Evolutionary conservation across 2,888 invertebrate species (phyloP), one percentile per base, ranked within the genome.

Genomic region (Drosophila mercatorum): DNA sequence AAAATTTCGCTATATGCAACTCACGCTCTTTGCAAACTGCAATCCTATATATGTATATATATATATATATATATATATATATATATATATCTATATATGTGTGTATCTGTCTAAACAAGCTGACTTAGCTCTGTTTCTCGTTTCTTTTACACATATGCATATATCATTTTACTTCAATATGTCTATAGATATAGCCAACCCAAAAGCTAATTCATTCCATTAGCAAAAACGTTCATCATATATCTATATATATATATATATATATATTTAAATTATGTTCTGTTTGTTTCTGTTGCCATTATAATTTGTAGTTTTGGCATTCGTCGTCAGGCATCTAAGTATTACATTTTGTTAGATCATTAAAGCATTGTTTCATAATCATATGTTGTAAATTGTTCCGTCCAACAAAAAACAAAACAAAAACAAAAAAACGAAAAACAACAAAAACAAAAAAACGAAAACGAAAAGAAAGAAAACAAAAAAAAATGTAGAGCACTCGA

Each of bases 331-430:
- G 59, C 58, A 72, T 68, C 53, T 55, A 65, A 78, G 80, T 76
- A 76, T 78, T 77, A 75, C 17, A 68, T 60, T 68, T 67, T 72
- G 68, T 71, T 82, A 68, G 44, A 64, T 61, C 68, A 66, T 83
- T 78, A 61, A 78, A 71, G 65, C 86, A 86, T 83, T 85, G 87
- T 85, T 88, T 85, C 87, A 85, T 87, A 89, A 86, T 89, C 86
- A 86, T 86, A 89, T 86, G 85, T 86, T 86, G 86, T 88, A 86
- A 86, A 86, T 86, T 86, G 89, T 86, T 86, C 86, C 86, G 86
- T 86, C 86, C 86, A 86, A 89, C 74, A 83, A 79, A 68, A 64
- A 38, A 72, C 57, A 74, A 69, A 86, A 89, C 74, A 83, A 79
- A 68, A 64, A 38, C 70, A 55, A 74, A 69, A 63, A 53, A 67